phyloP scores from a whole-genome alignment of 2,797 vertebrate genomes.

The Vipera ursinii region DNA sequence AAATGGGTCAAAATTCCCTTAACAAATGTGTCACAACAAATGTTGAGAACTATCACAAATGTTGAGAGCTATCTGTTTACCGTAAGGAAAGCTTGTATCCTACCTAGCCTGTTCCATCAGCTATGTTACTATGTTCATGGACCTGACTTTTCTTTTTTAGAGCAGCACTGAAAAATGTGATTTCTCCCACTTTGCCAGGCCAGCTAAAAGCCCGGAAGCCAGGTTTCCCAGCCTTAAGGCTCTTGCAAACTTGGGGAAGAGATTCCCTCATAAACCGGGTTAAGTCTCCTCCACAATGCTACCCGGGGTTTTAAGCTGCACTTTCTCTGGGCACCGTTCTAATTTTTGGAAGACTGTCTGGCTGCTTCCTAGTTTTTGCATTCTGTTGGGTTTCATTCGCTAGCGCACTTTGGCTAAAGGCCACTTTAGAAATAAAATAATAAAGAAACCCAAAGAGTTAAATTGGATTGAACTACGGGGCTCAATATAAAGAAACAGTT shows the following conservation, averaged over 20 bases:
- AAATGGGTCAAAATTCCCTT: background rate
- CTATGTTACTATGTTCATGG: background rate
- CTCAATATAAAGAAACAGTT: background rate
- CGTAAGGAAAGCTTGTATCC: background rate
- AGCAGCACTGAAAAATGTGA: background rate
- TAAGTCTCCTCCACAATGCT: background rate
- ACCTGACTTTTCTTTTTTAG: too few species aligned
- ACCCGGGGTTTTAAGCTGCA: background rate
- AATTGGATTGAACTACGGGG: background rate
- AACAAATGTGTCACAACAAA: background rate
- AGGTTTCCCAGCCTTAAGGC: background rate
- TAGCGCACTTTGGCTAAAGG: background rate
- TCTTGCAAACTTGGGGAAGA: background rate
- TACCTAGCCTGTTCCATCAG: background rate
- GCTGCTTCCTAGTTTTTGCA: background rate
- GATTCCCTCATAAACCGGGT: background rate
- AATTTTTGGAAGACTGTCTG: background rate
- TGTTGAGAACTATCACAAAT: too few species aligned
- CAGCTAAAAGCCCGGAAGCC: background rate
- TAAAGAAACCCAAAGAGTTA: too few species aligned
- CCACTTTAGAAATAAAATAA: background rate
- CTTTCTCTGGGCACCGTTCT: background rate
- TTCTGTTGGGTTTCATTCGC: background rate
- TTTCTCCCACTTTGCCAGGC: background rate
- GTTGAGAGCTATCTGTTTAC: too few species aligned